phyloP scores from a whole-genome alignment of 2,113 vertebrate genomes.

The Pteronura brasiliensis region DNA sequence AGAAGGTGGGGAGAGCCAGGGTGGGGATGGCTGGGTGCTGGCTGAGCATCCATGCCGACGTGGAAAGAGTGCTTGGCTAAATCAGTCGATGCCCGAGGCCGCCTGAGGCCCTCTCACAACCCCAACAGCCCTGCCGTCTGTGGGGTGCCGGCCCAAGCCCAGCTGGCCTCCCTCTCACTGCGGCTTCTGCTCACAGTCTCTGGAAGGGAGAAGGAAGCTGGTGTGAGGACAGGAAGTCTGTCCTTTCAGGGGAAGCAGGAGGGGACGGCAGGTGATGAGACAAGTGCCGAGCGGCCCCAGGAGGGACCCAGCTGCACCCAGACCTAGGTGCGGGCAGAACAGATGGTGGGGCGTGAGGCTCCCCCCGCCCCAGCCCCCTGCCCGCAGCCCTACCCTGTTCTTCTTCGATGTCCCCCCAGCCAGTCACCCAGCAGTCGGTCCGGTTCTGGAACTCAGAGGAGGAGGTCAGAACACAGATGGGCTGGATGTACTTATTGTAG shows the following conservation, averaged over 20 bases:
- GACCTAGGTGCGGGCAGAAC: neutral
- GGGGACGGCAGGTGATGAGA: neutral
- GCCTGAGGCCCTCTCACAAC: neutral
- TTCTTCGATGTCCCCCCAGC: conserved; percentile 48
- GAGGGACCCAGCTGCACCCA: neutral
- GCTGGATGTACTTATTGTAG: conserved; percentile 44
- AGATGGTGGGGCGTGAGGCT: accelerated
- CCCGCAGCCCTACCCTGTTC: neutral
- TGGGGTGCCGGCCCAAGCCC: neutral
- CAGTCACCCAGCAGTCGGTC: conserved; percentile 70
- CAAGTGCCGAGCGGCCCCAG: too few species aligned
- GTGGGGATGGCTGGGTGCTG: neutral
- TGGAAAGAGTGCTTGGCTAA: neutral
- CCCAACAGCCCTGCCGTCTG: neutral
- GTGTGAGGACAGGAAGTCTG: neutral
- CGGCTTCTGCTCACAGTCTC: neutral
- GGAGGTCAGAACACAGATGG: conserved; percentile 51
- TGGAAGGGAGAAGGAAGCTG: neutral
- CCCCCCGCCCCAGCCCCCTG: neutral
- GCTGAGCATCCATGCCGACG: neutral
- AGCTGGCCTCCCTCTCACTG: neutral
- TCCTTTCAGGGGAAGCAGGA: neutral
- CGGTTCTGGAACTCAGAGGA: neutral
- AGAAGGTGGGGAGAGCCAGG: neutral
- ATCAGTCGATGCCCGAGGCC: neutral